Percentiles rank a stretch among this genome's conserved stretches.
Conservation (phyloP, 2,797 vertebrate species). For the Neostethus bicornis region DNA sequence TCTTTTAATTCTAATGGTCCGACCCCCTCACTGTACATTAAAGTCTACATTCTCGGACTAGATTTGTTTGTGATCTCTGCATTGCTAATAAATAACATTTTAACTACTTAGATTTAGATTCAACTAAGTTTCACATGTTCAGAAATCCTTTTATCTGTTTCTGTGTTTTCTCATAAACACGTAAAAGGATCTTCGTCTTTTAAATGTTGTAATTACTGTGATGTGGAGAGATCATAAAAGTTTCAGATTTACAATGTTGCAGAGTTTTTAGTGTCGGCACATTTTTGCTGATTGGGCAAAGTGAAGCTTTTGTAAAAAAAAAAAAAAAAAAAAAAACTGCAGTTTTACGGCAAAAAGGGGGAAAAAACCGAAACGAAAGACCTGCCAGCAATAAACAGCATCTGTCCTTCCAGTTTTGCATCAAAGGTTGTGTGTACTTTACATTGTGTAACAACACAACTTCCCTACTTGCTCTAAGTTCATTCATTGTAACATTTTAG, state of each 20-base stretch:
- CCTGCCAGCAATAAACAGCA: neutral
- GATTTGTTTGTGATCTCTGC: too few relatives aligned
- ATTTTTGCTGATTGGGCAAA: conserved; percentile 1
- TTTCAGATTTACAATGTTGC: neutral
- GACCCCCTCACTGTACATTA: too few relatives aligned
- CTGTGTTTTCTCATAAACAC: neutral
- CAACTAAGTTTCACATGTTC: neutral
- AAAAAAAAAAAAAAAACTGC: too few relatives aligned
- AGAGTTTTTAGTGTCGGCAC: neutral
- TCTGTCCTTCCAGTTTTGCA: neutral
- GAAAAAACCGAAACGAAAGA: neutral
- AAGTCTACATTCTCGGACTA: too few relatives aligned
- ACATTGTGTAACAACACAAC: too few relatives aligned
- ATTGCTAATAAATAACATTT: too few relatives aligned
- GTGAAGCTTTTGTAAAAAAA: neutral
- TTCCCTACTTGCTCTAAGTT: neutral
- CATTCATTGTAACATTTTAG: neutral
- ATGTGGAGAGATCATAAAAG: neutral
- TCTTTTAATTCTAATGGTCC: too few relatives aligned
- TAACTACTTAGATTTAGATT: neutral
- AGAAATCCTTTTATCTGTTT: neutral
- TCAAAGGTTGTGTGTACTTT: neutral
- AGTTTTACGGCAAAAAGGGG: neutral
- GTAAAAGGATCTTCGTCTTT: neutral
- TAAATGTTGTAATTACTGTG: neutral